These are phyloP conservation scores for Procambarus clarkii DNA, from an alignment of 1,140 invertebrate genomes.

Conservation along the genomic window DNA sequence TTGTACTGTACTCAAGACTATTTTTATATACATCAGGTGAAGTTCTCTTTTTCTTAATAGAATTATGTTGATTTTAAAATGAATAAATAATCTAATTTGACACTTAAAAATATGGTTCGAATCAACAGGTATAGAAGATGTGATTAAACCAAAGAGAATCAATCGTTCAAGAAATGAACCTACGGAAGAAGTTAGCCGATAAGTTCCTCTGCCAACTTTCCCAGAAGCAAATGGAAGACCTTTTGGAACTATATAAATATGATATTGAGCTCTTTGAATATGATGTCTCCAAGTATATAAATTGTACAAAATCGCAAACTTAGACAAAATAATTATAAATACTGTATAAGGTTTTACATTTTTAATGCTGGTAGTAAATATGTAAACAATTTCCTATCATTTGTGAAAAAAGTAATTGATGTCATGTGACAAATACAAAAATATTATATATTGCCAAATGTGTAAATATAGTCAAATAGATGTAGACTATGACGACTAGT, in stretches of 20 bases:
- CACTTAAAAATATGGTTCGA: background rate
- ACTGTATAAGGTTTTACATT: background rate
- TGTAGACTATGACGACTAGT: background rate
- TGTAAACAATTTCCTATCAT: background rate
- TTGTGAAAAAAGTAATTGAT: background rate
- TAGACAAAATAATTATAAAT: background rate
- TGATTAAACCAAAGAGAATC: constrained; percentile 66
- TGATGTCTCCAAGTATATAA: constrained; percentile 59
- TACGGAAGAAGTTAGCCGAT: constrained; percentile 71
- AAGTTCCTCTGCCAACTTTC: constrained; percentile 71
- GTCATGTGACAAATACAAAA: background rate
- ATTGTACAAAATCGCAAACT: constrained; percentile 39
- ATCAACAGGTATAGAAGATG: constrained; percentile 51
- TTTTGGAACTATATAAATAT: constrained; percentile 72
- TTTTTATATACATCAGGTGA: no score
- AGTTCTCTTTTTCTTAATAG: background rate
- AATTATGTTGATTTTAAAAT: background rate
- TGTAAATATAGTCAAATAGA: background rate
- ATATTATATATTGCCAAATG: background rate
- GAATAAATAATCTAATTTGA: background rate
- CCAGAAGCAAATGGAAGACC: constrained; percentile 64
- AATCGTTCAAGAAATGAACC: constrained; percentile 70
- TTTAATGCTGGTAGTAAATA: background rate
- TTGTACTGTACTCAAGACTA: no score
- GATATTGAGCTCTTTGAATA: constrained; percentile 72